Conservation (phyloP, 2,888 invertebrate genomes). For the Emesis furor region DNA sequence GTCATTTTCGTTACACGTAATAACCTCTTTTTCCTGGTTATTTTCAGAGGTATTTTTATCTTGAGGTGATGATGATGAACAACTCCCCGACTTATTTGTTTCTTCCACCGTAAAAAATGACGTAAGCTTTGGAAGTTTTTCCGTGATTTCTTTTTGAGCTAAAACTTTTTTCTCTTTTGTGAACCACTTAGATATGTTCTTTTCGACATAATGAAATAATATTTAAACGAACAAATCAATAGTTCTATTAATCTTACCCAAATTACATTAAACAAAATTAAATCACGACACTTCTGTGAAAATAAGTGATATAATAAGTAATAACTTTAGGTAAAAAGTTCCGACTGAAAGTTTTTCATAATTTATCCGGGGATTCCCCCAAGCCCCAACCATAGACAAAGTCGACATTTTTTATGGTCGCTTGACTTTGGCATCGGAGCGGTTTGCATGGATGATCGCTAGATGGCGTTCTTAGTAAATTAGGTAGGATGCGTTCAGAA, state of each 20-base stretch:
- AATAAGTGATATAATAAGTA: conserved; percentile 31
- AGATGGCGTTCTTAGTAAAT: conserved; percentile 22
- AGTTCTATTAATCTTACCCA: conserved; percentile 27
- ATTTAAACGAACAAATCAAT: too few species aligned
- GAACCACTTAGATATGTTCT: conserved; percentile 55
- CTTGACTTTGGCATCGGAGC: conserved; percentile 14
- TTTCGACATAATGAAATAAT: background rate
- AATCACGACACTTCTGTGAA: conserved; percentile 25
- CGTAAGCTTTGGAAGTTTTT: conserved; percentile 60
- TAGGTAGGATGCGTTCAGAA: conserved; percentile 23
- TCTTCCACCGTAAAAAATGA: conserved; percentile 60
- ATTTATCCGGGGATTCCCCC: conserved; percentile 15
- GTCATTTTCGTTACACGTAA: conserved; percentile 21
- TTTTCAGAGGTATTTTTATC: conserved; percentile 39
- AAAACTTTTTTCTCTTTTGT: conserved; percentile 58
- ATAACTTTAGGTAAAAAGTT: conserved; percentile 12
- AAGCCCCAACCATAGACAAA: conserved; percentile 22
- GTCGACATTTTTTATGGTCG: conserved; percentile 19
- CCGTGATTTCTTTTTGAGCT: conserved; percentile 57
- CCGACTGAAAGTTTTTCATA: conserved; percentile 22
- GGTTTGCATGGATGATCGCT: conserved; percentile 30
- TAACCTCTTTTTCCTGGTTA: conserved; percentile 17
- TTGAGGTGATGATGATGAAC: conserved; percentile 40
- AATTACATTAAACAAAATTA: conserved; percentile 22
- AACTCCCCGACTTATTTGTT: conserved; percentile 44